Evolutionary conservation across 2,888 invertebrate genomes (phyloP).

Genomic region (Ethmia dodecea): DNA sequence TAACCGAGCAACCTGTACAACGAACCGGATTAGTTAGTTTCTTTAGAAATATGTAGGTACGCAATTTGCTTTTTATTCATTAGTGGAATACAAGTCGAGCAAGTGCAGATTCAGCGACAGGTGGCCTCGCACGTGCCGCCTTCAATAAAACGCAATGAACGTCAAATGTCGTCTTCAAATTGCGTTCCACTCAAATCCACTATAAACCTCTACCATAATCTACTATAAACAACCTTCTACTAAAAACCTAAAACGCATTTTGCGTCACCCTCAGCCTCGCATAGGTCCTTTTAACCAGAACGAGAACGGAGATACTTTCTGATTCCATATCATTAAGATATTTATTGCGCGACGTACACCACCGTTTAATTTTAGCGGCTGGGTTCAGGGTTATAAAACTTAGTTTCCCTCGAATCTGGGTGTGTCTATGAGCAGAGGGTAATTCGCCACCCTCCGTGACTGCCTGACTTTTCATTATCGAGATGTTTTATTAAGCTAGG

Average conservation of each 20-base stretch:
- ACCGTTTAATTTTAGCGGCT: conserved; percentile 54
- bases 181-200: conserved; percentile 26
- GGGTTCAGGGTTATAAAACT: conserved; percentile 40
- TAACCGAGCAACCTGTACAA: too few relatives aligned
- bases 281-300: conserved; percentile 39
- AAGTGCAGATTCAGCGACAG: conserved; percentile 68
- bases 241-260: conserved; percentile 35
- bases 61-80: conserved; percentile 29
- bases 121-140: conserved; percentile 70
- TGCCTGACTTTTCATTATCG: conserved; percentile 78
- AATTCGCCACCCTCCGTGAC: conserved; percentile 71
- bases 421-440: conserved; percentile 44
- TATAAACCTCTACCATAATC: conserved; percentile 6
- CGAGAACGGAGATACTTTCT: conserved; percentile 61
- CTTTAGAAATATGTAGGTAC: neutral
- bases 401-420: conserved; percentile 38
- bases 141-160: conserved; percentile 74
- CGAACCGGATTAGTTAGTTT: too few relatives aligned
- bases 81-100: conserved; percentile 34
- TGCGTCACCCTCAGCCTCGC: conserved; percentile 23
- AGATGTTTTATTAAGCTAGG: conserved; percentile 77
- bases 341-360: conserved; percentile 54
- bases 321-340: conserved; percentile 76
- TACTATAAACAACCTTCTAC: conserved; percentile 33
- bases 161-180: conserved; percentile 58